These are phyloP conservation scores for Psylliodes chrysocephalus DNA, from an alignment of 2,888 invertebrate species.

Conservation along the genomic window DNA sequence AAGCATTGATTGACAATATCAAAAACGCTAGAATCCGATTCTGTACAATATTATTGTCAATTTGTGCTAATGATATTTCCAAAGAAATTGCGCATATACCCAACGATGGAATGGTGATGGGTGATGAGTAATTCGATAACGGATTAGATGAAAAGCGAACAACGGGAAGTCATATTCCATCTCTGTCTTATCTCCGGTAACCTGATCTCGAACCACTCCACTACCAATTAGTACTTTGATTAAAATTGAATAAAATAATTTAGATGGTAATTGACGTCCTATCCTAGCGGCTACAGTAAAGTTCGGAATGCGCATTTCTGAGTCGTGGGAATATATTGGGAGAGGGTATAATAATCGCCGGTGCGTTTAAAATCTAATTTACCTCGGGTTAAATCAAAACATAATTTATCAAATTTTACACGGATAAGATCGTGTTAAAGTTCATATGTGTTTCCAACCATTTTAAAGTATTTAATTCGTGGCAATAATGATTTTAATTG, in stretches of 20 bases:
- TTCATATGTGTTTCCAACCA: no score
- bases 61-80: constrained; percentile 35
- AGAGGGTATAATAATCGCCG: no score
- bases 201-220: constrained; percentile 17
- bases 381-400: no score
- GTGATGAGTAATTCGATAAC: constrained; percentile 32
- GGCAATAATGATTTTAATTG: no score
- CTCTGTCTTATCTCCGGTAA: constrained; percentile 25
- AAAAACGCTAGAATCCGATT: no score
- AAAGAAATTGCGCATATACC: constrained; percentile 27
- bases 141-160: constrained; percentile 33
- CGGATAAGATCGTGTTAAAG: no score
- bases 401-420: no score
- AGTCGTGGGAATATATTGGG: no score
- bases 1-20: no score
- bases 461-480: no score
- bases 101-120: constrained; percentile 18
- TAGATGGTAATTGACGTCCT: constrained; percentile 18
- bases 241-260: constrained; percentile 18
- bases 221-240: constrained; percentile 18
- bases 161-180: constrained; percentile 36
- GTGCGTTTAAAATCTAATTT: no score
- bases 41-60: constrained; percentile 10
- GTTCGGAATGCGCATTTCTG: no score
- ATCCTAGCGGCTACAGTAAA: background rate